Percentiles rank a stretch among this genome's conserved stretches.
These are phyloP conservation scores for Molanna angustata DNA, from an alignment of 2,888 invertebrate species.

Conservation along the genomic window DNA sequence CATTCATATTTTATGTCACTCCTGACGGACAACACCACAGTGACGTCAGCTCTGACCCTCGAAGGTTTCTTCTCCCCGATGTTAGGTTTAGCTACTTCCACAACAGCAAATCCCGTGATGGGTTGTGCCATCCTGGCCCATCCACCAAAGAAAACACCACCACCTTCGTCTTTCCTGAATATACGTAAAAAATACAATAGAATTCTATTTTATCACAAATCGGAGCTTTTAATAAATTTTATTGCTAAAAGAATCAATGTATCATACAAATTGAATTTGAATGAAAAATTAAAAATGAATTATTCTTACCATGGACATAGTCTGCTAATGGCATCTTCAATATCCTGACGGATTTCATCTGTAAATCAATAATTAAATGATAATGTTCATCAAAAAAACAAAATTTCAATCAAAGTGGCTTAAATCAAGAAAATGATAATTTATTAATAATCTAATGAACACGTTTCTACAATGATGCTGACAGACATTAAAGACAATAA, in stretches of 20 bases:
- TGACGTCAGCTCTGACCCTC: constrained; percentile 91
- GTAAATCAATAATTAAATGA: constrained; percentile 39
- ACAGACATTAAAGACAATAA: too few species aligned
- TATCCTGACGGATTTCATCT: constrained; percentile 98
- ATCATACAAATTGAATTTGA: too few species aligned
- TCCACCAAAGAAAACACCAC: constrained; percentile 86
- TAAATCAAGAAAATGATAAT: too few species aligned
- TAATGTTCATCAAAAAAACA: not conserved
- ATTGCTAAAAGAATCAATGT: too few species aligned
- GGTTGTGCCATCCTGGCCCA: constrained; percentile 99
- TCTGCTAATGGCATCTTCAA: constrained; percentile 94
- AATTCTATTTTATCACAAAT: not conserved
- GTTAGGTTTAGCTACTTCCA: constrained; percentile 91
- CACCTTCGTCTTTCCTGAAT: constrained; percentile 80
- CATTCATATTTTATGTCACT: constrained; percentile 93
- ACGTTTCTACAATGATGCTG: too few species aligned
- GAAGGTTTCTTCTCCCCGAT: constrained; percentile 95
- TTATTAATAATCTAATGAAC: too few species aligned
- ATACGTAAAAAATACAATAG: too few species aligned
- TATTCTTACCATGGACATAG: constrained; percentile 84
- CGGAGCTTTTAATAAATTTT: not conserved
- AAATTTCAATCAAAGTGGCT: too few species aligned
- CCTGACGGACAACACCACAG: constrained; percentile 86
- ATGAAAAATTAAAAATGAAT: too few species aligned
- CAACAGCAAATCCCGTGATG: constrained; percentile 86